phyloP scores from a whole-genome alignment of 2,888 invertebrate species.

The Epicampocera succincta region DNA sequence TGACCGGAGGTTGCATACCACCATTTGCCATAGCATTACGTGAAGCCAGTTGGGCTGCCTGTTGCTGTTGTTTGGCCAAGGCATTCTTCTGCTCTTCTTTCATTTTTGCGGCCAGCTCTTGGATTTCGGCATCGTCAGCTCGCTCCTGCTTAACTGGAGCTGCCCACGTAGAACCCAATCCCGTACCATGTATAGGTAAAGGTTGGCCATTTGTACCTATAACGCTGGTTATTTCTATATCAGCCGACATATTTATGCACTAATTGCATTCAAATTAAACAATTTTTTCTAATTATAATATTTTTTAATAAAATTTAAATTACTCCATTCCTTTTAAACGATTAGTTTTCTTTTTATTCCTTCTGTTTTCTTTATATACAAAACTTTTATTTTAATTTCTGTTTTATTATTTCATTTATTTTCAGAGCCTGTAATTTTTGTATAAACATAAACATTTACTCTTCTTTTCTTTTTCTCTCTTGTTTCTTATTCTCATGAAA shows the following conservation, averaged over 20 bases:
- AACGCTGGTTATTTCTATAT: constrained; percentile 78
- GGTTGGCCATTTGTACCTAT: constrained; percentile 79
- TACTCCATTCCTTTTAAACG: background rate
- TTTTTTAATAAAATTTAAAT: constrained; percentile 2
- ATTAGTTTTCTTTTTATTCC: background rate
- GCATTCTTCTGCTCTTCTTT: constrained; percentile 90
- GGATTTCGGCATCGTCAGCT: constrained; percentile 92
- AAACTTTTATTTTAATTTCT: background rate
- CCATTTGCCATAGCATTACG: constrained; percentile 74
- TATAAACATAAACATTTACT: constrained; percentile 27
- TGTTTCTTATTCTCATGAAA: constrained; percentile 45
- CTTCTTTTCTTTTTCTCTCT: constrained; percentile 26
- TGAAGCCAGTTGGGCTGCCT: constrained; percentile 78
- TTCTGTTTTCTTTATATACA: background rate
- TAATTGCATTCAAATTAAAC: constrained; percentile 14
- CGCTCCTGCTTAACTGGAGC: constrained; percentile 80
- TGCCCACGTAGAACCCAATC: constrained; percentile 76
- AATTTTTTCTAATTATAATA: constrained; percentile 17
- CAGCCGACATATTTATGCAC: constrained; percentile 70
- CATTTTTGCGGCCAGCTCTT: constrained; percentile 93
- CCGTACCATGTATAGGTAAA: constrained; percentile 78
- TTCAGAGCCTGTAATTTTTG: background rate
- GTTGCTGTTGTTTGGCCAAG: constrained; percentile 80
- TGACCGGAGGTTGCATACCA: constrained; percentile 74
- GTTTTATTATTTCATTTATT: constrained; percentile 24